These are phyloP conservation scores for Cuculus canorus DNA, from an alignment of 2,797 vertebrate genomes.

Conservation along the genomic window DNA sequence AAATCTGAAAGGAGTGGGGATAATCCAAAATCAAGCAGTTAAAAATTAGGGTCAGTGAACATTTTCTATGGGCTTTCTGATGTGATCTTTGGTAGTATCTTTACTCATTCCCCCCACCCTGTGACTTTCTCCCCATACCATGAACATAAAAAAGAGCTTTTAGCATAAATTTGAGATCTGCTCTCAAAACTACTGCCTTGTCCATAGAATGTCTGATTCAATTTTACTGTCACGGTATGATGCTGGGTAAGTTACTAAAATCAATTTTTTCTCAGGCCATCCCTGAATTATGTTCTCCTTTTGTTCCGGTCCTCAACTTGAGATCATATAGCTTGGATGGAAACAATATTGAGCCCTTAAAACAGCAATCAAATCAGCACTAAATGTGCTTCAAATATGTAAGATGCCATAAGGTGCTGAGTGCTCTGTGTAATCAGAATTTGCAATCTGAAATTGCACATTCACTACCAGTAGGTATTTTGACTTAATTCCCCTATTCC, in stretches of 20 bases:
- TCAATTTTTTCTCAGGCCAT: background rate
- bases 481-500: constrained; percentile 1
- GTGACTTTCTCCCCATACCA: background rate
- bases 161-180: background rate
- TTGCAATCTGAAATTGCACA: background rate
- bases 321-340: background rate
- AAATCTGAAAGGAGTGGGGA: background rate
- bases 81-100: background rate
- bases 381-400: background rate
- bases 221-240: background rate
- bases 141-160: background rate
- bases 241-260: background rate
- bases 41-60: background rate
- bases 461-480: background rate
- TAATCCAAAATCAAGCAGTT: background rate
- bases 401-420: background rate
- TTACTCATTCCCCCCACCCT: background rate
- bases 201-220: background rate
- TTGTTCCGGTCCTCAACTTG: background rate
- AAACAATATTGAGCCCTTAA: background rate
- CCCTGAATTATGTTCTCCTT: background rate
- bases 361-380: background rate
- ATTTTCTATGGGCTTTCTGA: background rate
- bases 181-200: background rate
- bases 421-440: background rate